Evolutionary conservation across 2,888 invertebrate species (phyloP), one percentile per base, ranked within the genome.

Genomic region (Acanthoscelides obtectus): DNA sequence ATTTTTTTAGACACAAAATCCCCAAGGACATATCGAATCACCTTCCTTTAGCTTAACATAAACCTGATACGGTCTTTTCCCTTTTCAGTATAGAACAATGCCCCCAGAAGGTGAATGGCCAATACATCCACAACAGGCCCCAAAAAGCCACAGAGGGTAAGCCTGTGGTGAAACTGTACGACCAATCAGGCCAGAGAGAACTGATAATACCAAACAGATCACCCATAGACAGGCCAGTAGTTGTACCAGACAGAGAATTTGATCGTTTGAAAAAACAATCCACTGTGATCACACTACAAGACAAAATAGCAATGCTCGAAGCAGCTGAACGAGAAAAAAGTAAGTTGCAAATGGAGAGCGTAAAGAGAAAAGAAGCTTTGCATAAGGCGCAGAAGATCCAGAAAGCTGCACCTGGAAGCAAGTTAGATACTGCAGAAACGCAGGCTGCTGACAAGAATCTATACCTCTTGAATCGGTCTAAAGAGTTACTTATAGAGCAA

Each of bases 231-330:
- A 87, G 89, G 76, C 90, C 91, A 0, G 90, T 89, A 2, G 84
- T 92, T 64, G 87, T 91, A 81, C 88, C 88, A 0, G 87, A 87
- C 71, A 83, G 85, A 0, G 92, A 94, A 75, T 90, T 89, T 74
- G 86, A 89, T 0, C 84, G 90, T 45, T 81, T 93, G 2, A 87
- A 88, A 80, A 85, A 87, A 66, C 89, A 90, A 74, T 74, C 67
- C 20, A 71, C 86, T 84, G 83, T 86, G 0, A 76, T 87, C 2
- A 87, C 86, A 0, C 75, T 85, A 0, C 84, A 88, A 76, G 89
- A 89, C 12, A 84, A 84, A 67, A 79, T 87, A 25, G 69, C 83
- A 71, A 84, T 85, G 74, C 79, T 87, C 4, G 84, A 87, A 67
- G 83, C 84, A 70, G 83, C 83, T 0, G 86, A 88, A 75, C 80